Evolutionary conservation across 2,797 vertebrate genomes (phyloP).

Genomic region (Gambusia yucatana): DNA sequence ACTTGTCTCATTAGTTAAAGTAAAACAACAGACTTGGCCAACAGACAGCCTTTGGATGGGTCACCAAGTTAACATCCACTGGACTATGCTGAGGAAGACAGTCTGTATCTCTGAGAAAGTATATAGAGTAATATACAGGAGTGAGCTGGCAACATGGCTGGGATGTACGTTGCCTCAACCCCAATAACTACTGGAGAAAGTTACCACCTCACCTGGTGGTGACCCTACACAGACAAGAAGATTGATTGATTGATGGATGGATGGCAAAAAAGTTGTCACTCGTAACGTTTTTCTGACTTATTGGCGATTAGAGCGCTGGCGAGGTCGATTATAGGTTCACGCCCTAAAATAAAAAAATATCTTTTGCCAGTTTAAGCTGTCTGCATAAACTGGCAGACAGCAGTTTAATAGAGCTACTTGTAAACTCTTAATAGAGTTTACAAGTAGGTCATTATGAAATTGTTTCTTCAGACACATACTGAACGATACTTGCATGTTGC

Average conservation of each 20-base stretch:
- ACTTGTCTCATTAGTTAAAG: background rate
- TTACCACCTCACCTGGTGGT: background rate
- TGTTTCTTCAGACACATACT: background rate
- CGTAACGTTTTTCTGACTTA: background rate
- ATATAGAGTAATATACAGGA: background rate
- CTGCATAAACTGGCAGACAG: background rate
- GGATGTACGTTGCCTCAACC: background rate
- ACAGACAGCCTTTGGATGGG: background rate
- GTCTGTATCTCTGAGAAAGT: background rate
- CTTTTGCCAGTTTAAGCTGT: background rate
- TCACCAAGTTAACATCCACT: background rate
- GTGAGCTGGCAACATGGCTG: background rate
- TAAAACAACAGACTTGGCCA: too few relatives aligned
- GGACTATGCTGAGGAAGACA: background rate
- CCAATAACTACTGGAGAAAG: background rate
- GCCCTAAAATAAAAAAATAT: background rate
- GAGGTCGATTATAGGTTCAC: background rate
- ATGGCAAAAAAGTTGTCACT: background rate
- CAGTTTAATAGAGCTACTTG: too few relatives aligned
- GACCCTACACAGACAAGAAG: background rate
- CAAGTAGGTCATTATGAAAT: background rate
- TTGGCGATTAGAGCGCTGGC: background rate
- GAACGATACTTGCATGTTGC: background rate
- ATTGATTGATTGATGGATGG: too few relatives aligned
- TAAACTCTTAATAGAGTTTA: background rate